A percentile compares a stretch with the other conserved stretches of the same genome.
Evolutionary conservation across 1,140 invertebrate species (phyloP).

Genomic region (Drosophila santomea): DNA sequence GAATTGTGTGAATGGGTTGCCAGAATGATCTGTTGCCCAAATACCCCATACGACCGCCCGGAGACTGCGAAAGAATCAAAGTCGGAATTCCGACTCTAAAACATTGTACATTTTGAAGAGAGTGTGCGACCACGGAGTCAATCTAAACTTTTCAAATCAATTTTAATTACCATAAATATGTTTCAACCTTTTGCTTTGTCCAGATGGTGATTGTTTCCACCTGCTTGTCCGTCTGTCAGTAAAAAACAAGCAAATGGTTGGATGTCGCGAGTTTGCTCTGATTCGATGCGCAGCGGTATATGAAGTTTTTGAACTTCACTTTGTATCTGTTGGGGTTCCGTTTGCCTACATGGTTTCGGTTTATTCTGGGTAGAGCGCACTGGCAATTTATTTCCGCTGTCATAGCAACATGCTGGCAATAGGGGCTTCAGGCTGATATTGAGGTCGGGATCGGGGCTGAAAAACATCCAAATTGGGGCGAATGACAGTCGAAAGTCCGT

Average conservation of each 20-base stretch:
- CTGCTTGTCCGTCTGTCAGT: slow-evolving; percentile 19
- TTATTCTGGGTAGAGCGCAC: slow-evolving; percentile 36
- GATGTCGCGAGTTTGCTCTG: slow-evolving; percentile 51
- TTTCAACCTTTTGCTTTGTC: slow-evolving; percentile 60
- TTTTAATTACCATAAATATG: slow-evolving; percentile 84
- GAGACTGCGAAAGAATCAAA: slow-evolving; percentile 30
- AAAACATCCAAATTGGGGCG: slow-evolving; percentile 26
- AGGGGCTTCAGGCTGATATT: not conserved
- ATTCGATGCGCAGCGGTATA: slow-evolving; percentile 28
- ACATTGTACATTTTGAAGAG: slow-evolving; percentile 57
- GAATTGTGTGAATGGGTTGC: not conserved
- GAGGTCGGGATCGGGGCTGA: not conserved
- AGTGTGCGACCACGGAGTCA: slow-evolving; percentile 67
- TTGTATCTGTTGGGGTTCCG: slow-evolving; percentile 10
- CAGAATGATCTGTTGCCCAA: slow-evolving; percentile 23
- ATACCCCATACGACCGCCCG: slow-evolving; percentile 15
- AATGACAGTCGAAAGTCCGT: slow-evolving; percentile 9
- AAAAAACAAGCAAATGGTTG: slow-evolving; percentile 17
- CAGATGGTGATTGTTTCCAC: slow-evolving; percentile 32
- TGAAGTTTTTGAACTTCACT: slow-evolving; percentile 30
- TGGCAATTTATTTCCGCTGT: slow-evolving; percentile 59
- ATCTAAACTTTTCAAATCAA: slow-evolving; percentile 84
- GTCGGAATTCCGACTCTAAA: slow-evolving; percentile 36
- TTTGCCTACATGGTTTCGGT: slow-evolving; percentile 43
- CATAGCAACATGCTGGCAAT: slow-evolving; percentile 50